Conservation (phyloP, 1,140 invertebrate species). For the Saccostrea glomerata region DNA sequence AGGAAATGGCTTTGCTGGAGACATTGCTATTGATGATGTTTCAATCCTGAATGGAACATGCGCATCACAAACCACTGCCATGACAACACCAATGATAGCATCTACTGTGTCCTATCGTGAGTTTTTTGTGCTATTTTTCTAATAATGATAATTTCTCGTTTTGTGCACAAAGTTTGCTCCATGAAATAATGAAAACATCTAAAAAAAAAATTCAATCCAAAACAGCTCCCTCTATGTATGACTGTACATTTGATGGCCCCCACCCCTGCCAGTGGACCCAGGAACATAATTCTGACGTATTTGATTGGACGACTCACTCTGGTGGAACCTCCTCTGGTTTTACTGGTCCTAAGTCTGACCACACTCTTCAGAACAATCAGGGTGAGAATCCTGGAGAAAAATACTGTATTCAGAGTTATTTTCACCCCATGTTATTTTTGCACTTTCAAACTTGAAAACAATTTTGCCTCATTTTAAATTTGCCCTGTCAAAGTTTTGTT, state of each 20-base stretch:
- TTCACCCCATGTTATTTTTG: no score
- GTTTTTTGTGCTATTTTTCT: neutral
- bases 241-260: conserved; percentile 70
- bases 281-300: conserved; percentile 64
- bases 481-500: no score
- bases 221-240: conserved; percentile 61
- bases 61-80: conserved; percentile 54
- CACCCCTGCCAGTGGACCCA: conserved; percentile 70
- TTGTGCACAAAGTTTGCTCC: no score
- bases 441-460: no score
- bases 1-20: conserved; percentile 62
- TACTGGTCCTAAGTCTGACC: conserved; percentile 73
- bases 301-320: conserved; percentile 70
- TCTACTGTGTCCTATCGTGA: conserved; percentile 57
- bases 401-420: no score
- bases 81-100: conserved; percentile 42
- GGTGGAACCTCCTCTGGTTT: conserved; percentile 61
- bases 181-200: no score
- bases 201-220: neutral
- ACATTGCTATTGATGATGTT: conserved; percentile 72
- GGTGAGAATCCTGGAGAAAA: conserved; percentile 41
- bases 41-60: conserved; percentile 54
- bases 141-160: no score
- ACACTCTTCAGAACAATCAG: conserved; percentile 68
- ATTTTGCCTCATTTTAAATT: no score